A percentile compares a stretch with the other conserved stretches of the same genome.
These are phyloP conservation scores for Drosophila pegasa DNA, from an alignment of 2,888 invertebrate species.

Conservation along the genomic window DNA sequence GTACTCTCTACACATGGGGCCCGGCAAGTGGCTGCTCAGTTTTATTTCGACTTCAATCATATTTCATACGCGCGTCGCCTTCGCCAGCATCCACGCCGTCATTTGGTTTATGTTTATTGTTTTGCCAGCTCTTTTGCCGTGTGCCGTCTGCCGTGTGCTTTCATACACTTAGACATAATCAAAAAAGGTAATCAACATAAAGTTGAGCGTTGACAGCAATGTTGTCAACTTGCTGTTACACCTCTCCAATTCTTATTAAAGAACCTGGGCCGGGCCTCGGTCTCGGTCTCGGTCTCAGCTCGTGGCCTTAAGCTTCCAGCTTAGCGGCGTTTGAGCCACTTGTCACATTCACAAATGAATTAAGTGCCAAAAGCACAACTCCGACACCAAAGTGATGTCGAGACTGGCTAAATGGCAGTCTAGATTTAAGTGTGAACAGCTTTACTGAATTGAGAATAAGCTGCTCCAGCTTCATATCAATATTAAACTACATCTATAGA, in stretches of 20 bases:
- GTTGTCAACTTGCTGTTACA: constrained; percentile 60
- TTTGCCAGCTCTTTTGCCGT: constrained; percentile 68
- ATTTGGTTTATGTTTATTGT: constrained; percentile 80
- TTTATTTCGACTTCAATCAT: constrained; percentile 79
- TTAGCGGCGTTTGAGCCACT: constrained; percentile 57
- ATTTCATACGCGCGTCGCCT: constrained; percentile 61
- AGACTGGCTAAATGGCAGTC: constrained; percentile 25
- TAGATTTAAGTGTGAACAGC: constrained; percentile 18
- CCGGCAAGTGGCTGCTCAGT: constrained; percentile 54
- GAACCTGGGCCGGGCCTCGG: constrained; percentile 14
- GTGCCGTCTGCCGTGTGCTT: constrained; percentile 53
- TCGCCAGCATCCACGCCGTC: constrained; percentile 37
- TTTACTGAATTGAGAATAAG: constrained; percentile 6
- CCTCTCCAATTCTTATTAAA: constrained; percentile 57
- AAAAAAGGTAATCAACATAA: constrained; percentile 82
- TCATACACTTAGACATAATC: constrained; percentile 74
- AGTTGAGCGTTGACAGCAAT: constrained; percentile 73
- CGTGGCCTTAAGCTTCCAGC: constrained; percentile 47
- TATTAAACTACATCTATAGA: not conserved
- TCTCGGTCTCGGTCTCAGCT: constrained; percentile 32
- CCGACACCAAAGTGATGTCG: constrained; percentile 57
- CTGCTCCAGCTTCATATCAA: not conserved
- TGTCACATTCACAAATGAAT: constrained; percentile 78
- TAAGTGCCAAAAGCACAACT: constrained; percentile 80
- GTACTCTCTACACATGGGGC: constrained; percentile 67